Evolutionary conservation across 2,888 invertebrate species (phyloP).

Genomic region (Piscicola geometra): DNA sequence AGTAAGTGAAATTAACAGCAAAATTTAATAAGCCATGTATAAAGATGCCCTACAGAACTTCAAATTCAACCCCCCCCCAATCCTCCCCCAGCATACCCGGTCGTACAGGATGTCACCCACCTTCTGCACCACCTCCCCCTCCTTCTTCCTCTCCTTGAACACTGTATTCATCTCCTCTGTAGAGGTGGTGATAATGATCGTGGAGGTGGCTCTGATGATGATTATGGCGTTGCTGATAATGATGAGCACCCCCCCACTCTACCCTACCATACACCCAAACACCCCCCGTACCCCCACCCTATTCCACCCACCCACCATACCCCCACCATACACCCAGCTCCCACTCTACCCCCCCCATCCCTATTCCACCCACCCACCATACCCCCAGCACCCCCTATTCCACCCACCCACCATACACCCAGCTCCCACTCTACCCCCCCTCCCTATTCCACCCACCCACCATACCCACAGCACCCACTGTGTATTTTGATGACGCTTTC

Average conservation of each 20-base stretch:
- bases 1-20: too few species aligned
- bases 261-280: too few species aligned
- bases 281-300: not conserved
- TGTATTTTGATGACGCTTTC: constrained; percentile 74
- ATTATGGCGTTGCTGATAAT: too few species aligned
- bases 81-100: constrained; percentile 21
- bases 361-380: not conserved
- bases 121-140: constrained; percentile 11
- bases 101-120: constrained; percentile 28
- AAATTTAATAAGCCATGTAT: too few species aligned
- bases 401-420: too few species aligned
- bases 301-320: not conserved
- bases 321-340: too few species aligned
- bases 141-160: constrained; percentile 17
- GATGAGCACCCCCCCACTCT: too few species aligned
- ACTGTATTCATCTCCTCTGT: constrained; percentile 27
- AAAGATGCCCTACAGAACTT: too few species aligned
- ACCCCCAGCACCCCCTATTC: constrained; percentile 59
- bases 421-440: too few species aligned
- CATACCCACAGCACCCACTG: constrained; percentile 56
- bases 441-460: not conserved
- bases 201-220: not conserved
- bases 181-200: not conserved
- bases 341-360: too few species aligned
- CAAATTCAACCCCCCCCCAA: too few species aligned